A percentile compares a stretch with the other conserved stretches of the same genome.
Conservation (phyloP, 2,888 invertebrate species). For the Gnatocerus cornutus region DNA sequence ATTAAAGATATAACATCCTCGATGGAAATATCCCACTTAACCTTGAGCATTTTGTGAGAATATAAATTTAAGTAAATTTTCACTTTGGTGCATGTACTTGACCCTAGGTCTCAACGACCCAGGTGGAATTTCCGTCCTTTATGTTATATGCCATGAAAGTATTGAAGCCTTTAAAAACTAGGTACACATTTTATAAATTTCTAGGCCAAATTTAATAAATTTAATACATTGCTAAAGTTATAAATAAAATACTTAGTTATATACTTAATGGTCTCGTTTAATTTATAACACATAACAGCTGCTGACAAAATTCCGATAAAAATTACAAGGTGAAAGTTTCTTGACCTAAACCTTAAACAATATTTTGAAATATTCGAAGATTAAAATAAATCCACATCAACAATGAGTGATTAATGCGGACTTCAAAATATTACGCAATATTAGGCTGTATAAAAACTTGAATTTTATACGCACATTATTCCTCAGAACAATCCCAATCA, state of each 20-base stretch:
- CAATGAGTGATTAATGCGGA: not conserved
- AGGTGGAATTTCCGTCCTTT: constrained; percentile 28
- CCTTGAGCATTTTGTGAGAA: constrained; percentile 4
- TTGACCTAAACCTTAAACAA: constrained; percentile 9
- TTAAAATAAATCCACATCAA: not conserved
- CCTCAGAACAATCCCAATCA: too few relatives aligned
- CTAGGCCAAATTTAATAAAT: too few relatives aligned
- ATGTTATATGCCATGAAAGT: not conserved
- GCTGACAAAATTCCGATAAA: not conserved
- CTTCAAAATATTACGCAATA: not conserved
- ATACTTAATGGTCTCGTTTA: too few relatives aligned
- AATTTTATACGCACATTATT: too few relatives aligned
- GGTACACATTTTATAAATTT: too few relatives aligned
- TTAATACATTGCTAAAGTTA: too few relatives aligned
- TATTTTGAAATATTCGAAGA: not conserved
- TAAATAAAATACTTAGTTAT: too few relatives aligned
- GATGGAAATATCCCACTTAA: not conserved
- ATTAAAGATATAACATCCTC: too few relatives aligned
- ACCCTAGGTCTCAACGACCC: constrained; percentile 27
- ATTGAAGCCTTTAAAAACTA: not conserved
- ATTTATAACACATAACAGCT: not conserved
- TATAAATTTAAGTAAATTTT: constrained; percentile 13
- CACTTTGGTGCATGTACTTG: constrained; percentile 23
- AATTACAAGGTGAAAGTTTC: constrained; percentile 29
- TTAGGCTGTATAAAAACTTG: not conserved